Evolutionary conservation across 2,888 invertebrate species (phyloP).

Genomic region (Ditula angustiorana): DNA sequence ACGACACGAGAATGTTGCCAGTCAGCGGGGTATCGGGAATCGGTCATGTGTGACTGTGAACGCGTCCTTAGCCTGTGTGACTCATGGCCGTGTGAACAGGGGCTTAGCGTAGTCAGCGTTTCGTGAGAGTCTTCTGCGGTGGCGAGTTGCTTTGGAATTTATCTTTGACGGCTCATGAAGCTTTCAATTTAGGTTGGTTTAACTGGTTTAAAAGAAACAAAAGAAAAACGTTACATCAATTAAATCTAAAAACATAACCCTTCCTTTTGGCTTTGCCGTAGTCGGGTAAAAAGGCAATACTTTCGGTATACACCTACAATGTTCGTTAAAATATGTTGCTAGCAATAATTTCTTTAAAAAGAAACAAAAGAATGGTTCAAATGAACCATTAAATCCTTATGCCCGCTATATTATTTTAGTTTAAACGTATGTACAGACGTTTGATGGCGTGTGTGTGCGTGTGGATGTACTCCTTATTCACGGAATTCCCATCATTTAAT

Average conservation of each 20-base stretch:
- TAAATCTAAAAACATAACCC: no score
- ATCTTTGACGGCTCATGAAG: background rate
- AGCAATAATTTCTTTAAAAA: background rate
- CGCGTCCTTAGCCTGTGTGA: constrained; percentile 53
- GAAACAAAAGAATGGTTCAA: background rate
- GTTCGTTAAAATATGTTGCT: no score
- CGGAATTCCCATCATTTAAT: constrained; percentile 2
- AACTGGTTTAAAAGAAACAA: no score
- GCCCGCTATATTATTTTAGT: background rate
- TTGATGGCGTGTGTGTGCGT: background rate
- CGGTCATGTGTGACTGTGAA: constrained; percentile 57
- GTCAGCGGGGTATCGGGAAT: constrained; percentile 73
- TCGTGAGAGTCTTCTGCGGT: background rate
- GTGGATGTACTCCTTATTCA: background rate
- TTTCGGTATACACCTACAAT: background rate
- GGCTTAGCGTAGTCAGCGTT: constrained; percentile 34
- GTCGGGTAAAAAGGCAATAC: no score
- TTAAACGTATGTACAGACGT: background rate
- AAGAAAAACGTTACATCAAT: no score
- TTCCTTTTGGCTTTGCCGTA: no score
- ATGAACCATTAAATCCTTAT: no score
- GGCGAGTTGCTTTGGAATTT: background rate
- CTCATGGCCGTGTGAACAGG: constrained; percentile 61
- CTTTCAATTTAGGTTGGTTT: no score
- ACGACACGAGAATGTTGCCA: constrained; percentile 63